Evolutionary conservation across 2,888 invertebrate species (phyloP).

Genomic region (Drosophila mercatorum): DNA sequence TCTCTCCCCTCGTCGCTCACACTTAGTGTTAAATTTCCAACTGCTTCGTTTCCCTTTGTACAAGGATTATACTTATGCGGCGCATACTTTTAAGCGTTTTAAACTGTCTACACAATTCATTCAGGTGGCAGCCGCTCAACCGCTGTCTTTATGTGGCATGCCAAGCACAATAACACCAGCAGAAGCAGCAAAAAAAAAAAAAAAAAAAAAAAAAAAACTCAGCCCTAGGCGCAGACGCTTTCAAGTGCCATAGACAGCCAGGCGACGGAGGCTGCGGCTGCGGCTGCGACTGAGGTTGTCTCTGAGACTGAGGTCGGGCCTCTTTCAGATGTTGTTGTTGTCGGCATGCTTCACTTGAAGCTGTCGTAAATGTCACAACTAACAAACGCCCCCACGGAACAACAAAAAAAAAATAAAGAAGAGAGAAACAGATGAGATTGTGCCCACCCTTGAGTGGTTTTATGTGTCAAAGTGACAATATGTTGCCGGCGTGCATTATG

Average conservation of each 20-base stretch:
- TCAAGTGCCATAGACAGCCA: conserved; percentile 73
- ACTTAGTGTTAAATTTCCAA: neutral
- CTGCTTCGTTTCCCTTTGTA: conserved; percentile 3
- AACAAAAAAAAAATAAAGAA: conserved; percentile 20
- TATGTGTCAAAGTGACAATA: conserved; percentile 82
- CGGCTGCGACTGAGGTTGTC: conserved; percentile 37
- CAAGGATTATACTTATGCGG: conserved; percentile 16
- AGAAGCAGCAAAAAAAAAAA: conserved; percentile 1
- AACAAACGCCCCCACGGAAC: conserved; percentile 41
- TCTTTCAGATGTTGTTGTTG: conserved; percentile 45
- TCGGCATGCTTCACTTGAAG: conserved; percentile 67
- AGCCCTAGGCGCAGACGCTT: conserved; percentile 74
- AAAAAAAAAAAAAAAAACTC: conserved; percentile 30
- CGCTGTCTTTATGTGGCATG: conserved; percentile 50
- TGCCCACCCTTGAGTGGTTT: conserved; percentile 69
- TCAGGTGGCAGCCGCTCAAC: conserved; percentile 41
- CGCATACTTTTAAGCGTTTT: conserved; percentile 44
- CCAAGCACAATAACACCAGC: conserved; percentile 30
- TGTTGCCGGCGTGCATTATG: conserved; percentile 75
- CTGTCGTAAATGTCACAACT: conserved; percentile 78
- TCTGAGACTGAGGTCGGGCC: conserved; percentile 45
- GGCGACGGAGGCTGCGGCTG: conserved; percentile 33
- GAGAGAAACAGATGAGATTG: conserved; percentile 31
- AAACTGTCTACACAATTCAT: conserved; percentile 48
- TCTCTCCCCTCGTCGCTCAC: neutral